Conservation (phyloP, 2,797 vertebrate genomes). For the Perodicticus potto region DNA sequence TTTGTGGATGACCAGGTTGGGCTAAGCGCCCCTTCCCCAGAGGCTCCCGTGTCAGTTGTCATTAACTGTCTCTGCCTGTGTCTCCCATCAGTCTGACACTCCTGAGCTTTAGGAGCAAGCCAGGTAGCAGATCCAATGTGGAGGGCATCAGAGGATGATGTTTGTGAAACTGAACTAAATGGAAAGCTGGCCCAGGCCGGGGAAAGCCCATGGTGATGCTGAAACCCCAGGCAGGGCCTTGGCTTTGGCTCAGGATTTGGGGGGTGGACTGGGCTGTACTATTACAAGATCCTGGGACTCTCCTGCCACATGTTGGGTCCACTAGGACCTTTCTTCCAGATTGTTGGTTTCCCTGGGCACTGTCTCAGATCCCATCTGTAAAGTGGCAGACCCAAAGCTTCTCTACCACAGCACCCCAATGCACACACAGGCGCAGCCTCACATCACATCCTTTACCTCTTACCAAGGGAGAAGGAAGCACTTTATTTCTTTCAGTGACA, state of each 20-base stretch:
- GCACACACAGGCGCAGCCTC: background rate
- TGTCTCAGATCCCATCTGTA: background rate
- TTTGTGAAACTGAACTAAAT: background rate
- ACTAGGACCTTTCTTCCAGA: background rate
- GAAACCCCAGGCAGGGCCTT: background rate
- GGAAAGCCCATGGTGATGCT: background rate
- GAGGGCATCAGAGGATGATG: background rate
- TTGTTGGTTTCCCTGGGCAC: background rate
- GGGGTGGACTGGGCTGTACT: background rate
- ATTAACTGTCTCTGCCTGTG: background rate
- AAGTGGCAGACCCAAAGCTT: background rate
- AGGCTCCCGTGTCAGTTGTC: background rate
- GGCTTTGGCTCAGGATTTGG: constrained; percentile 14
- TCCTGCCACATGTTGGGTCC: background rate
- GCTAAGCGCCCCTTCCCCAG: background rate
- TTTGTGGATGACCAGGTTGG: background rate
- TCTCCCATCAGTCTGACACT: background rate
- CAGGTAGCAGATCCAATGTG: background rate
- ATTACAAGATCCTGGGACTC: background rate
- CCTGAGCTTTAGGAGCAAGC: background rate
- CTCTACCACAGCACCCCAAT: too few relatives aligned
- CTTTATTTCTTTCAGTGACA: background rate
- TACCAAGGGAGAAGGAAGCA: background rate
- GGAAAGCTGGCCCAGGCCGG: background rate
- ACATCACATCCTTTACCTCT: background rate